Evolutionary conservation across 2,113 vertebrate genomes (phyloP).

Genomic region (Lynx canadensis): DNA sequence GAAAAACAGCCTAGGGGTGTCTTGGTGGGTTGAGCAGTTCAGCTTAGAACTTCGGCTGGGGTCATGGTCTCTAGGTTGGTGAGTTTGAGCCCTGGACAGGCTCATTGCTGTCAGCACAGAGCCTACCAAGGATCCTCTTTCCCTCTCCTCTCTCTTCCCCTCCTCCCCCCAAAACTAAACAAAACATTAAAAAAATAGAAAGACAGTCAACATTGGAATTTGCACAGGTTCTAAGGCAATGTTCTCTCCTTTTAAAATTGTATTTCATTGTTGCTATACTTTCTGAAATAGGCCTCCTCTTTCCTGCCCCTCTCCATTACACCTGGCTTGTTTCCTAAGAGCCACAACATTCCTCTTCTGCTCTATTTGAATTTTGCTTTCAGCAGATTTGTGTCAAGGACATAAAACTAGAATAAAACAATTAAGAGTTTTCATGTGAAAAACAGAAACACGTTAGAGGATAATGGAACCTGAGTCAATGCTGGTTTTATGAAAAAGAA

Average conservation of each 20-base stretch:
- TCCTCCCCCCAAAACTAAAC: too few relatives aligned
- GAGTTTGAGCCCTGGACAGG: too few relatives aligned
- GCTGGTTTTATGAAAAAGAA: not conserved
- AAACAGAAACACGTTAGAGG: not conserved
- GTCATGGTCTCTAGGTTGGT: too few relatives aligned
- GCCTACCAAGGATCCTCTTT: too few relatives aligned
- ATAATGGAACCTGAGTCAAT: not conserved
- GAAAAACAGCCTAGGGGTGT: not conserved
- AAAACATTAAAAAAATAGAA: too few relatives aligned
- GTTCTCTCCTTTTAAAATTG: not conserved
- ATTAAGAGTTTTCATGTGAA: not conserved
- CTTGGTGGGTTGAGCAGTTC: too few relatives aligned
- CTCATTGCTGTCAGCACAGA: too few relatives aligned
- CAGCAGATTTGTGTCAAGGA: not conserved
- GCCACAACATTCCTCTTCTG: not conserved
- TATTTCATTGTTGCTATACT: not conserved
- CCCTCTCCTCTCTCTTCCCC: too few relatives aligned
- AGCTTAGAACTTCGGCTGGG: too few relatives aligned
- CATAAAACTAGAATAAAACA: not conserved
- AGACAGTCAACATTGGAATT: not conserved
- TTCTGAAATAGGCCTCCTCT: not conserved
- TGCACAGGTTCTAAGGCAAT: not conserved
- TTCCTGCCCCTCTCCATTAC: not conserved
- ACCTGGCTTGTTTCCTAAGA: not conserved
- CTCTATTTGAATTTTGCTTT: slow-evolving; percentile 8